These are phyloP conservation scores for Pyrrhosoma nymphula DNA, from an alignment of 2,888 invertebrate genomes.

Conservation along the genomic window DNA sequence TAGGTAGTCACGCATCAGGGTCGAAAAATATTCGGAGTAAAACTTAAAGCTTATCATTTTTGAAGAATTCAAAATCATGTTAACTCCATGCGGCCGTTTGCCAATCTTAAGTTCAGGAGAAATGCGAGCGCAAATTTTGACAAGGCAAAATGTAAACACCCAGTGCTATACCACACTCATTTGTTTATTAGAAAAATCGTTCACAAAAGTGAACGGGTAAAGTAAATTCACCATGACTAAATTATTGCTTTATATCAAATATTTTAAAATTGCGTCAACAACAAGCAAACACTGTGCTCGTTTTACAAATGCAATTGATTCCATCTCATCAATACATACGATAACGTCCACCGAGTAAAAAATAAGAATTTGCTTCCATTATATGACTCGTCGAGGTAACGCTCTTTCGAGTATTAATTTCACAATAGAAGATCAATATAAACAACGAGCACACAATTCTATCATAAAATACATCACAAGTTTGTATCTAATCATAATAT, in stretches of 20 bases:
- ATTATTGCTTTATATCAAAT: constrained; percentile 60
- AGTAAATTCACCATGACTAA: constrained; percentile 50
- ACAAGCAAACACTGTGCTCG: constrained; percentile 54
- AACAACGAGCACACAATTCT: constrained; percentile 36
- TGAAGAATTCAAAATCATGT: neutral
- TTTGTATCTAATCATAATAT: neutral
- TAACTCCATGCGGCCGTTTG: neutral
- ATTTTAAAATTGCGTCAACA: neutral
- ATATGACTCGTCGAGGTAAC: constrained; percentile 33
- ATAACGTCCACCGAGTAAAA: constrained; percentile 50
- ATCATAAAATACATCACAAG: constrained; percentile 44
- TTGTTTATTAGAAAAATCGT: constrained; percentile 63
- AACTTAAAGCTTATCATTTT: neutral
- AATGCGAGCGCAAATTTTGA: constrained; percentile 34
- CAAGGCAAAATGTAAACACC: constrained; percentile 66
- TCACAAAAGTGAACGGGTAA: constrained; percentile 6
- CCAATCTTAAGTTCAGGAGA: constrained; percentile 12
- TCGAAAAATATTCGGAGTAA: neutral
- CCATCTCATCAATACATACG: constrained; percentile 23
- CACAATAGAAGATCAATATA: constrained; percentile 35
- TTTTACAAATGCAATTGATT: constrained; percentile 52
- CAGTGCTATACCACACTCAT: constrained; percentile 64
- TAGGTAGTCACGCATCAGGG: neutral
- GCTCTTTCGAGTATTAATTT: constrained; percentile 30
- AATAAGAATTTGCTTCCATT: constrained; percentile 49